Base-by-base conservation (phyloP, 2,113 vertebrate genomes). In the Carassius gibelio region DNA sequence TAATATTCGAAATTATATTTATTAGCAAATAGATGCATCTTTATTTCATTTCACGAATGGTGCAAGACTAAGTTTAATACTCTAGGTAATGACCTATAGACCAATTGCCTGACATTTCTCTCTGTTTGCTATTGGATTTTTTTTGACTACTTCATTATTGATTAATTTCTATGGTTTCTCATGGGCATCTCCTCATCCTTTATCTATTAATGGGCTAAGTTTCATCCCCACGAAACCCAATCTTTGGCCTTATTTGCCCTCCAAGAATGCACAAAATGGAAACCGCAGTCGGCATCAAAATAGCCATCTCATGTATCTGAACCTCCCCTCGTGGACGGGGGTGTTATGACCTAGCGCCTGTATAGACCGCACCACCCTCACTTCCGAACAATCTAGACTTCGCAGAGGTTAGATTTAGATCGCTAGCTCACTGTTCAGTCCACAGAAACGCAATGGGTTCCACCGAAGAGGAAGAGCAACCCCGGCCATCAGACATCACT, bases 401-500 rank as follows among this genome's bases (percentile, higher is more conserved):
- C 30, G 19, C 13, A 69, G 34, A 80, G 52, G 2, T 30, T 19
- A 3, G n/a, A 8, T 21, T 62, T 71, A 87, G 36, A 21, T 38
- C 1, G 4, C 17, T 30, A 30, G 26, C 38, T 75, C 14, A 26
- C 11, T 6, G 2, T 74, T 72, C 50, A 15, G 26, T 36, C 19
- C 48, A 7, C 68, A 42, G 42, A 8, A 42, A 42, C 90, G 62
- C 34, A 64, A 95, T 95, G 95, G 94, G 93, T 78, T 81, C 88
- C 45, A 87, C 90, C n/a, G 93, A 94, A 17, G 91, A 95, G 21
- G 92, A 93, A 19, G 91, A 84, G 0, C 88, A 92, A 17, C 89
- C 77, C 34, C 91, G 88, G 0, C 76, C 95, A 0, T 94, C 96
- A 0, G 94, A 96, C 89, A 94, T 97, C 83, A 94, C 93, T 0